Base-by-base conservation (phyloP, 2,888 invertebrate genomes). In the Hydrotaea cyrtoneurina region DNA sequence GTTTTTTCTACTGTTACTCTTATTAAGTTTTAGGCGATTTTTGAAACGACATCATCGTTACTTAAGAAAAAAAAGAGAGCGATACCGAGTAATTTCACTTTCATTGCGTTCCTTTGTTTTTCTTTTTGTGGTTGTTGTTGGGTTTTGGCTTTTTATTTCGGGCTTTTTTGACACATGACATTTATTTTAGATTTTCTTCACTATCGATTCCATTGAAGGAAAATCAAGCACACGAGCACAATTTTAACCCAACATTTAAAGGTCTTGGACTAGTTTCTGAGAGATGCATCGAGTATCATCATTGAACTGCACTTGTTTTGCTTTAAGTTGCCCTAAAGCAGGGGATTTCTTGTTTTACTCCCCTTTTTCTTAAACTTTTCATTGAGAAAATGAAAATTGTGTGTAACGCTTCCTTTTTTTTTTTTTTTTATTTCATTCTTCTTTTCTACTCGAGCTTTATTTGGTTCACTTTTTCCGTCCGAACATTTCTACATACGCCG, bases 81-180 rank as follows among this genome's bases (percentile, higher is more conserved):
- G 23, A 23, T 7, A n/a, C 17, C 31, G 17, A 53, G 77, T 86
- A 86, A 84, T 84, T 84, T 83, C 82, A 80, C 82, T 86, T 85
- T 83, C 78, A 78, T 53, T 36, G 11, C 43, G 80, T 84, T 84
- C 83, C 80, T 50, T 39, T 64, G 26, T 17, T 21, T 77, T 71
- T 64, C 64, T 10, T 55, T 13, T 26, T 23, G 15, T 26, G 3
- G 5, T 55, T 23, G 17, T 21, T 23, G 19, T 64, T 19, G 21
- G 19, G 11, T 43, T 66, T 39, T 66, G 43, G 43, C 39, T 46
- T 74, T 23, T 66, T 74, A 69, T 72, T 80, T 23, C 19, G 11
- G 82, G 59, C 74, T 79, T 82, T 74, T 79, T 57, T 78, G 64
- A 80, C 74, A 77, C 81, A 81, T 82, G 86, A 86, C 84, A 82